Evolutionary conservation across 2,113 vertebrate genomes (phyloP).

Genomic region (Synchiropus splendidus): DNA sequence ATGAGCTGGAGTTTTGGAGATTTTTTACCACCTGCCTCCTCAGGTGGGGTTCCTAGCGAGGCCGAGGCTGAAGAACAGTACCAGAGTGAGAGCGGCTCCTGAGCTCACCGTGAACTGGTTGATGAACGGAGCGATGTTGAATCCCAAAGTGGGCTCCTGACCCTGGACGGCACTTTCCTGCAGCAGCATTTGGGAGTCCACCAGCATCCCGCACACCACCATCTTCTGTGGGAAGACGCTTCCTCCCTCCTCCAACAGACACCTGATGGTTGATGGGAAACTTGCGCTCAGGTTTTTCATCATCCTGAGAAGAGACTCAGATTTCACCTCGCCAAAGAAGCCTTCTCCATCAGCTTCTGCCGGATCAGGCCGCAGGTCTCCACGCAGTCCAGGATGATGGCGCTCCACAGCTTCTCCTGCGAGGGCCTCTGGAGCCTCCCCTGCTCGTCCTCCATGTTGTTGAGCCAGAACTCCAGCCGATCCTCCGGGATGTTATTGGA

Average conservation of each 20-base stretch:
- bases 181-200: conserved; percentile 81
- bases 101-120: conserved; percentile 89
- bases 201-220: conserved; percentile 80
- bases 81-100: too few species aligned
- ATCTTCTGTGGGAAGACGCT: conserved; percentile 86
- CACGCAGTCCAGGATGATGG: conserved; percentile 90
- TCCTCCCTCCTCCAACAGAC: conserved; percentile 86
- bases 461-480: conserved; percentile 86
- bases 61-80: too few species aligned
- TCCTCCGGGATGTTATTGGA: conserved; percentile 73
- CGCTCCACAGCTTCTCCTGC: conserved; percentile 87
- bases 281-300: too few species aligned
- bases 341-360: conserved; percentile 96
- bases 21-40: too few species aligned
- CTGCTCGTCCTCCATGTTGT: conserved; percentile 78
- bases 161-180: conserved; percentile 90
- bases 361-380: conserved; percentile 90
- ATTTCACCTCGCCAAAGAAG: conserved; percentile 82
- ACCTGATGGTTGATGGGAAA: conserved; percentile 54
- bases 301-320: too few species aligned
- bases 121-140: conserved; percentile 91
- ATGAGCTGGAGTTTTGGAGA: too few species aligned
- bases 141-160: conserved; percentile 81
- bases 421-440: conserved; percentile 80
- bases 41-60: too few species aligned